phyloP scores from a whole-genome alignment of 1,140 invertebrate genomes.

The Pristionchus pacificus region DNA sequence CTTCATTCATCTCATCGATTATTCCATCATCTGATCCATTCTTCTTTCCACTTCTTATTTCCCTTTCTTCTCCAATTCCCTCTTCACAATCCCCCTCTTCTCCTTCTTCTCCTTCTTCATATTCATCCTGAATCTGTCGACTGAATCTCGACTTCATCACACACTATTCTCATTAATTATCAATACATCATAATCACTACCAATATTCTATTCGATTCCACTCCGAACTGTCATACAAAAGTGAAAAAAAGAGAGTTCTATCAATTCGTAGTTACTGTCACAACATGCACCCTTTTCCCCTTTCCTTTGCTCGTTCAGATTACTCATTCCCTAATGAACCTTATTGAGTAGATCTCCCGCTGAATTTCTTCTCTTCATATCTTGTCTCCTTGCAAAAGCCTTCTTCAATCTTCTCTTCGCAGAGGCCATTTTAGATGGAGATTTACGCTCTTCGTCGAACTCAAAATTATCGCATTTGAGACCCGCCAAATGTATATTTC shows the following conservation, averaged over 20 bases:
- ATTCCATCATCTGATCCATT: too few species aligned
- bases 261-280: too few species aligned
- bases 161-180: slow-evolving; percentile 7
- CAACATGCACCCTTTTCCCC: too few species aligned
- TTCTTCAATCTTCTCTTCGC: slow-evolving; percentile 35
- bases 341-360: slow-evolving; percentile 17
- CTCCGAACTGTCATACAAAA: too few species aligned
- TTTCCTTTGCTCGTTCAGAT: too few species aligned
- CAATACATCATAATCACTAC: too few species aligned
- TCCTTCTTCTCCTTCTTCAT: neutral
- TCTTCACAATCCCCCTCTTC: neutral
- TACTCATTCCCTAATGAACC: slow-evolving; percentile 26
- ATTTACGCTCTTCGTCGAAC: slow-evolving; percentile 26
- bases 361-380: neutral
- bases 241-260: too few species aligned
- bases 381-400: slow-evolving; percentile 25
- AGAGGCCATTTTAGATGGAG: slow-evolving; percentile 36
- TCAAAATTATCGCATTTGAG: too few species aligned
- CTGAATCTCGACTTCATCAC: neutral
- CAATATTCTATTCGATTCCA: too few species aligned
- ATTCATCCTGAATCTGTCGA: neutral
- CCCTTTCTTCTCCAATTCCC: neutral
- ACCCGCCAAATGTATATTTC: too few species aligned
- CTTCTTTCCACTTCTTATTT: too few species aligned
- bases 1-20: too few species aligned